Base-by-base conservation (phyloP, 2,113 vertebrate species). In the Nyctibius bracteatus region DNA sequence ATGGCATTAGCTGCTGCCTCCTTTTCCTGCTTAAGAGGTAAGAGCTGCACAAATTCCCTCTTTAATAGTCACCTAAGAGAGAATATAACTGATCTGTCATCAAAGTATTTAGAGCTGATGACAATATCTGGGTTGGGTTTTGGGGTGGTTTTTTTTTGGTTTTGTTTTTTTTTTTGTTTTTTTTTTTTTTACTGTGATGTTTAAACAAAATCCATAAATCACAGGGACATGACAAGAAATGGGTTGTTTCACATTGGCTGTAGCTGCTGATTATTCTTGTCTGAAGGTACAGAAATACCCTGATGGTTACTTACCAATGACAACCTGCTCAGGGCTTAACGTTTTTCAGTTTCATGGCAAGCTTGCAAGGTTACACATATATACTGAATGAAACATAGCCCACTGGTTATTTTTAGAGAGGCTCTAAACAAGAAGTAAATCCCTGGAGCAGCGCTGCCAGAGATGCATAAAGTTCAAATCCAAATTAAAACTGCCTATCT, bases 371-470 rank as follows among this genome's bases (percentile, higher is more conserved):
- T 94, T 97, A 81, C 80, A 74, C 57, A 37, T 87, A 33, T 51
- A 89, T 51, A 58, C 83, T 96, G 96, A 96, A 95, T 86, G 96
- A 94, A 95, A 96, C 70, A 79, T 65, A 94, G 86, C 73, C 70
- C 70, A 51, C 41, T 15, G 12, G 88, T 85, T 96, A 97, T 96
- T 96, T 97, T 95, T 97, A 95, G 96, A 91, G 70, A 92, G 43
- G 83, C 49, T 94, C 91, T 94, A 87, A 94, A 96, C 92, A 92
- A 96, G 96, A 89, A 94, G 73, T 78, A 97, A 95, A 96, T 96
- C 91, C 91, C 83, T 70, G 66, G 77, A 93, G 86, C 27, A 82
- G 46, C 18, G 62, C 54, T 92, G 96, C 96, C 91, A 96, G 96
- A 84, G 70, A 89, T 87, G 88, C 15, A 4, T 93, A 94, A 97